Conservation (phyloP, 2,888 invertebrate species). For the Sepioteuthis lessoniana region DNA sequence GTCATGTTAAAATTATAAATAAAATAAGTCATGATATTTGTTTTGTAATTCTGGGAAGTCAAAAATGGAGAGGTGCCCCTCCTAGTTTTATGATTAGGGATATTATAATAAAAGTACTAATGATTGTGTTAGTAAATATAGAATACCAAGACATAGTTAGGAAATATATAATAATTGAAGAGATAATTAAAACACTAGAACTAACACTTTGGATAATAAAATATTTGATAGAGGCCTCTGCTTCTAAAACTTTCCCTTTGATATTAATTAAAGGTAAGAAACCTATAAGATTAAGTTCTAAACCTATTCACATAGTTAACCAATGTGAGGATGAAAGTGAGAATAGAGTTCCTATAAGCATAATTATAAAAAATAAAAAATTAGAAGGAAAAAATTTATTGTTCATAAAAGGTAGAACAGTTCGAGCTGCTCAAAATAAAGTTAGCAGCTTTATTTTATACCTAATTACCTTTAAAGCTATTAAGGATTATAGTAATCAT, state of each 20-base stretch:
- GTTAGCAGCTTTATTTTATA: conserved; percentile 57
- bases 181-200: no score
- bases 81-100: conserved; percentile 41
- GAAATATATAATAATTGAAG: conserved; percentile 54
- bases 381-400: conserved; percentile 39
- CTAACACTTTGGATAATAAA: no score
- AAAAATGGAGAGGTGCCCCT: conserved; percentile 49
- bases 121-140: not conserved
- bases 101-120: not conserved
- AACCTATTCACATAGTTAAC: conserved; percentile 54
- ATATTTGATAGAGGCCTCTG: conserved; percentile 54
- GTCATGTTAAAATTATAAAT: conserved; percentile 47
- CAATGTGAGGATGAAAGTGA: conserved; percentile 53
- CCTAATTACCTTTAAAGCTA: conserved; percentile 41
- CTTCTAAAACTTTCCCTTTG: conserved; percentile 52
- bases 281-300: conserved; percentile 58
- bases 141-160: not conserved
- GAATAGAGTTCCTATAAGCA: conserved; percentile 48
- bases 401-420: conserved; percentile 54
- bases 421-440: conserved; percentile 56
- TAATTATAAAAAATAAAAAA: conserved; percentile 47
- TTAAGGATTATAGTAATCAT: no score
- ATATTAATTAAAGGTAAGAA: conserved; percentile 56
- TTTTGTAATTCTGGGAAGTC: conserved; percentile 42
- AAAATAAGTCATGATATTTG: conserved; percentile 44